Base-by-base conservation (phyloP, 2,113 vertebrate species). In the Prolemur simus region DNA sequence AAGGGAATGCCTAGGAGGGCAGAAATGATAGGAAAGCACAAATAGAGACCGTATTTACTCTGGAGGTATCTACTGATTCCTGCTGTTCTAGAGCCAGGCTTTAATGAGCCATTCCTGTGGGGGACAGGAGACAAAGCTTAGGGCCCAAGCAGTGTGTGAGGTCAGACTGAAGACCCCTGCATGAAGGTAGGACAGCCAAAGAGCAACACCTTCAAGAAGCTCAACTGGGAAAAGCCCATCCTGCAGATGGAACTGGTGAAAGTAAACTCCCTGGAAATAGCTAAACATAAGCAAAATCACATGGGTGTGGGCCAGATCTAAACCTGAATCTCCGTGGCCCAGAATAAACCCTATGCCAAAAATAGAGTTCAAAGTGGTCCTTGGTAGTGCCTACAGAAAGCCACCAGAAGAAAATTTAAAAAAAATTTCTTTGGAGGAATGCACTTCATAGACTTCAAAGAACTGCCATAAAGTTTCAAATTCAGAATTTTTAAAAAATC, bases 1-100 rank as follows among this genome's bases (percentile, higher is more conserved):
- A 88, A 89, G 60, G 54, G 81, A 74, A 92, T 90, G 86, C 81
- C 63, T 81, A 42, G 25, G 58, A 52, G n/a, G 74, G 66, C 49
- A 91, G 47, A 92, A 96, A 69, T 81, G 37, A 89, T 32, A 77
- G 66, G 66, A 93, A 95, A 52, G 71, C 42, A 95, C 58, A 74
- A 93, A 74, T 92, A 94, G 54, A 74, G 60, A 74, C 47, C 20
- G 27, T 47, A 84, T 83, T 83, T 84, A 64, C 73, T 80, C 17
- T 64, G 77, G 56, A 63, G 49, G 32, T 87, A 63, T 74, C 80
- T 90, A 60, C 63, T 69, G 71, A 81, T 85, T 81, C 29, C 32
- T 80, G n/a, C 45, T 34, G 58, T 45, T 37, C 64, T 56, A 49
- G 18, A 94, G 80, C 21, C 68, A 89, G 58, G 47, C 90, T 78